Evolutionary conservation across 2,888 invertebrate species (phyloP), one percentile per base, ranked within the genome.

Genomic region (Margaritifera margaritifera): DNA sequence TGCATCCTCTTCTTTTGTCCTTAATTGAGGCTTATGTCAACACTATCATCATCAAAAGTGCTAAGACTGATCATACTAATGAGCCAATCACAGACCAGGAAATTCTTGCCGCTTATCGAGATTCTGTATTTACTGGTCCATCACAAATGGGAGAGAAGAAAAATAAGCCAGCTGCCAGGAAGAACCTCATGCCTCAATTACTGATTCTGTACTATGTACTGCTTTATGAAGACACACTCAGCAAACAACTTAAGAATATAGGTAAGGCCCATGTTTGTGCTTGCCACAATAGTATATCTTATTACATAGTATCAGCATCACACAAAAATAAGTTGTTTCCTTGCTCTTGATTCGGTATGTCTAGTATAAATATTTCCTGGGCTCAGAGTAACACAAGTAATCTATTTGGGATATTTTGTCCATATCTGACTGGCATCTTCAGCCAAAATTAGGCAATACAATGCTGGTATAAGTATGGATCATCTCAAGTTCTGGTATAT

Each of bases 11-110:
- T 1, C 92, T 98, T 89, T 97, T 98, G 0, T 94, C 95, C 3
- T 91, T 99, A 50, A 95, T 98, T 1, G 98, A 98, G 90, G 97
- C 96, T 0, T 99, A 96, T 85, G 96, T 98, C 0, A 96, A 95
- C 89, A 97, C 97, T 3, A 94, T 98, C 73, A 93, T 98, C 22
- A 82, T 90, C 27, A 90, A 90, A 56, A 86, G 84, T 61, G 79
- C 86, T 19, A 89, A 88, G 72, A 79, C 84, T 18, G 88, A 97
- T 87, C 94, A 95, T 75, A 94, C 95, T 5, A 98, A 98, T 88
- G 95, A 96, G 86, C 96, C 98, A 0, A 94, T 98, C 71, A 93
- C 94, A 2, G 97, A 98, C 89, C 93, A 94, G 71, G 97, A 98
- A 90, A 95, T 98, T 56, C 91, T 96, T 6, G 74, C 81, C 42